Conservation (phyloP, 2,888 invertebrate genomes). For the Trypoxylon attenuatum region DNA sequence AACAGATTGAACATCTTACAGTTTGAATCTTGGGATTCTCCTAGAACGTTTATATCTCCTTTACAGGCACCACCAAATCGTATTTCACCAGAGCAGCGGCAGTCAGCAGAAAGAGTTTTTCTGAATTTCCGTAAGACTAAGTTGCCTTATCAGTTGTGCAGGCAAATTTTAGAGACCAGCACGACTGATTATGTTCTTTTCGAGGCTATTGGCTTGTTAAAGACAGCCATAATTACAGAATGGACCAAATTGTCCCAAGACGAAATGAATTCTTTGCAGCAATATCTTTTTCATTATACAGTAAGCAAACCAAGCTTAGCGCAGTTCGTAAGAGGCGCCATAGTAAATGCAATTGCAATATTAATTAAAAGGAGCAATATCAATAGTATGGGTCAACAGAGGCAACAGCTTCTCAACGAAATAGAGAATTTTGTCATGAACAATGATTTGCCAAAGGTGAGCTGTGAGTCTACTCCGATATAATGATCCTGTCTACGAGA, state of each 20-base stretch:
- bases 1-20: too few species aligned
- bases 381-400: slow-evolving; percentile 82
- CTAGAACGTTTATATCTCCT: slow-evolving; percentile 18
- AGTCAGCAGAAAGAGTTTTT: slow-evolving; percentile 88
- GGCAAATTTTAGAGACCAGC: slow-evolving; percentile 85
- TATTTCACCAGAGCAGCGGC: slow-evolving; percentile 86
- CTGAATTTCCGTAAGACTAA: slow-evolving; percentile 88
- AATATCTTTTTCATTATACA: slow-evolving; percentile 87
- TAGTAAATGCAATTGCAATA: slow-evolving; percentile 87
- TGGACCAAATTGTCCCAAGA: slow-evolving; percentile 84
- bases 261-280: slow-evolving; percentile 83
- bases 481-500: too few species aligned
- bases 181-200: slow-evolving; percentile 88
- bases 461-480: not conserved
- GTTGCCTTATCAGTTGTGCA: slow-evolving; percentile 87
- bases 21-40: too few species aligned
- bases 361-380: slow-evolving; percentile 90
- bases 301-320: slow-evolving; percentile 81
- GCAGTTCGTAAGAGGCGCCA: slow-evolving; percentile 85
- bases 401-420: slow-evolving; percentile 82
- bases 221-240: slow-evolving; percentile 88
- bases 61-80: slow-evolving; percentile 86
- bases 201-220: slow-evolving; percentile 89
- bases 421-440: slow-evolving; percentile 85
- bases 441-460: slow-evolving; percentile 80